phyloP scores from a whole-genome alignment of 2,888 invertebrate species.

The Dasypogon diadema region DNA sequence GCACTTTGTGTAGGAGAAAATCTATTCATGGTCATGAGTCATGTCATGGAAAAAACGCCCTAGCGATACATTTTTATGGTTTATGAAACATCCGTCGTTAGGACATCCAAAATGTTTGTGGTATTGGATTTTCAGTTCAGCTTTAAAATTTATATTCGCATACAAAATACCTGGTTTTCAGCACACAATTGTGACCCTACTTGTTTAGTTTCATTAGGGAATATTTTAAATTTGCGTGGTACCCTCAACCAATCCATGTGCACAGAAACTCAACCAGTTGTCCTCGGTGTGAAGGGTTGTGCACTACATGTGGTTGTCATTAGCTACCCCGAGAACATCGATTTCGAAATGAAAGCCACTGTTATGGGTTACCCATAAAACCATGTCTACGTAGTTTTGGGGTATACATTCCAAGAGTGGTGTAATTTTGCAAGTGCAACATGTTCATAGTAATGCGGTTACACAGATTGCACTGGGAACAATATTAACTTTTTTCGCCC shows the following conservation, averaged over 20 bases:
- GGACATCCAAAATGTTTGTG: too few relatives aligned
- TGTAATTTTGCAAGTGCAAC: constrained; percentile 18
- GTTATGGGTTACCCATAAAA: constrained; percentile 9
- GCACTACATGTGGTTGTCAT: constrained; percentile 40
- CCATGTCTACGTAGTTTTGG: not conserved
- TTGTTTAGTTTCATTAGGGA: too few relatives aligned
- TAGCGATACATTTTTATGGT: too few relatives aligned
- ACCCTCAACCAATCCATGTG: not conserved
- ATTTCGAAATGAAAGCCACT: constrained; percentile 33
- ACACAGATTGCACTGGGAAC: constrained; percentile 1
- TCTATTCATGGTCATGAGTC: too few relatives aligned
- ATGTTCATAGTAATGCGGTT: constrained; percentile 23
- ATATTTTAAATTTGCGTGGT: too few relatives aligned
- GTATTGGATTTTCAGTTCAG: too few relatives aligned
- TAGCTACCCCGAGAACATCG: constrained; percentile 26
- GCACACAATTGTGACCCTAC: too few relatives aligned
- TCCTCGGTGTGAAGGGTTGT: constrained; percentile 11
- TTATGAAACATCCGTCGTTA: too few relatives aligned
- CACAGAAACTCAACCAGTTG: not conserved
- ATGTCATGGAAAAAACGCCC: too few relatives aligned
- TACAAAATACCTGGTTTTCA: too few relatives aligned
- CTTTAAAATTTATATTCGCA: too few relatives aligned
- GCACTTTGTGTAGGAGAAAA: too few relatives aligned
- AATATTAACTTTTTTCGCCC: constrained; percentile 28
- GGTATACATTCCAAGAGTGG: not conserved